These are phyloP conservation scores for Cyphomyrus discorhynchus DNA, from an alignment of 2,113 vertebrate genomes.

Conservation along the genomic window DNA sequence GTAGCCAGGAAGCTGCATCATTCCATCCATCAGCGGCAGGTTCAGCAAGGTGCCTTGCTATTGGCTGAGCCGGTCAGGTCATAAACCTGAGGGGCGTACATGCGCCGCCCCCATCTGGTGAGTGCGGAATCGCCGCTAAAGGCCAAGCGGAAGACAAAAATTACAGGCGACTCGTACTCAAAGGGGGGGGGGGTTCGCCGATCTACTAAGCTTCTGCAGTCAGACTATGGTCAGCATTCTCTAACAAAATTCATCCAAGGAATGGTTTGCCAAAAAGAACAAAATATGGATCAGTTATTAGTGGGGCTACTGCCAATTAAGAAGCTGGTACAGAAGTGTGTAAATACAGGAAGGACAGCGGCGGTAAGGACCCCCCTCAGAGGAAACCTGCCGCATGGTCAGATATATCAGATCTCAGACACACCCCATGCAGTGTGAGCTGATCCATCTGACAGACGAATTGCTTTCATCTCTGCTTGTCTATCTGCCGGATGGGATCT, in stretches of 20 bases:
- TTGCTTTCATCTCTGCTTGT: background rate
- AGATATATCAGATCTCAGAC: background rate
- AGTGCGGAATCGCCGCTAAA: background rate
- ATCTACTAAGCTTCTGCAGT: background rate
- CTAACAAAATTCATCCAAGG: background rate
- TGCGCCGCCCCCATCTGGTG: background rate
- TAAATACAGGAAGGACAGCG: background rate
- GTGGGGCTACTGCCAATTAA: background rate
- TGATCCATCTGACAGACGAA: constrained; percentile 10
- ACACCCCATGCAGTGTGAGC: background rate
- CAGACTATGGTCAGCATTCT: background rate
- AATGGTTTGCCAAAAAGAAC: background rate
- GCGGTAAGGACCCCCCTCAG: background rate
- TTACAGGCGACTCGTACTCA: background rate
- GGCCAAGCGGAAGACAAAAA: background rate
- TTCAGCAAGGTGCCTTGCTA: background rate
- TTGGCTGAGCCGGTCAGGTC: background rate
- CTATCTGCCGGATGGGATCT: background rate
- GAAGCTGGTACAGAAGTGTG: background rate
- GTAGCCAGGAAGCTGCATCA: background rate
- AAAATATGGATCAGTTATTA: background rate
- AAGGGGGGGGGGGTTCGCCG: too few relatives aligned
- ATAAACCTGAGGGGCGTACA: background rate
- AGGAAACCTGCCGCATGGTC: background rate
- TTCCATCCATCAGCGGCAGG: background rate